These are phyloP conservation scores for Ceriagrion tenellum DNA, from an alignment of 2,888 invertebrate species.

Conservation along the genomic window DNA sequence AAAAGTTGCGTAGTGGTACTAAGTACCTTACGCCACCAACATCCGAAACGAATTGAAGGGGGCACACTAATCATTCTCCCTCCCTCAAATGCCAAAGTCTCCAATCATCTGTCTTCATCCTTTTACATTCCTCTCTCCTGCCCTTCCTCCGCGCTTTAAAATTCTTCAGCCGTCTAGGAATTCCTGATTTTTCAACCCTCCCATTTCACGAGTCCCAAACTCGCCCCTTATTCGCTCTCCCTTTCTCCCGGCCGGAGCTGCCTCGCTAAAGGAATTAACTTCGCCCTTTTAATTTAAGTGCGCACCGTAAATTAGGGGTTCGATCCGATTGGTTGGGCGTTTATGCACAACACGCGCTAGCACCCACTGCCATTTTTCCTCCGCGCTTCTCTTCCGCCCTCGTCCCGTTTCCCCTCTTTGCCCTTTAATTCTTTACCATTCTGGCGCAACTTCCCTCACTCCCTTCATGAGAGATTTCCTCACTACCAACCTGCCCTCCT, in stretches of 20 bases:
- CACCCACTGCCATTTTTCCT: neutral
- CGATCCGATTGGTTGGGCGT: conserved; percentile 41
- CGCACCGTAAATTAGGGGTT: conserved; percentile 51
- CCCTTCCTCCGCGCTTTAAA: neutral
- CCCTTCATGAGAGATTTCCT: neutral
- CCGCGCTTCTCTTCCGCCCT: neutral
- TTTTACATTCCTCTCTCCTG: neutral
- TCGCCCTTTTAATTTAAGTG: conserved; percentile 62
- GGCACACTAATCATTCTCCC: neutral
- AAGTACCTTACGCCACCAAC: too few species aligned
- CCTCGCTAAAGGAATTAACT: conserved; percentile 28
- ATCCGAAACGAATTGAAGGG: neutral
- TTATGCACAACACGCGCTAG: conserved; percentile 57
- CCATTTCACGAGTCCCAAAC: neutral
- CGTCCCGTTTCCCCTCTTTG: neutral
- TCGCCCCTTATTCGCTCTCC: neutral
- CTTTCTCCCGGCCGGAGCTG: neutral
- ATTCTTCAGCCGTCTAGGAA: conserved; percentile 8
- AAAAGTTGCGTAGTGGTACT: too few species aligned
- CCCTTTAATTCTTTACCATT: neutral
- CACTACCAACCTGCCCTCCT: neutral
- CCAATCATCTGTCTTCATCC: neutral
- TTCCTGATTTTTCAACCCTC: conserved; percentile 30
- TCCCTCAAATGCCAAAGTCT: neutral
- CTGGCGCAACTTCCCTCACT: neutral